phyloP scores from a whole-genome alignment of 2,797 vertebrate genomes.

The Oreochromis grahami region DNA sequence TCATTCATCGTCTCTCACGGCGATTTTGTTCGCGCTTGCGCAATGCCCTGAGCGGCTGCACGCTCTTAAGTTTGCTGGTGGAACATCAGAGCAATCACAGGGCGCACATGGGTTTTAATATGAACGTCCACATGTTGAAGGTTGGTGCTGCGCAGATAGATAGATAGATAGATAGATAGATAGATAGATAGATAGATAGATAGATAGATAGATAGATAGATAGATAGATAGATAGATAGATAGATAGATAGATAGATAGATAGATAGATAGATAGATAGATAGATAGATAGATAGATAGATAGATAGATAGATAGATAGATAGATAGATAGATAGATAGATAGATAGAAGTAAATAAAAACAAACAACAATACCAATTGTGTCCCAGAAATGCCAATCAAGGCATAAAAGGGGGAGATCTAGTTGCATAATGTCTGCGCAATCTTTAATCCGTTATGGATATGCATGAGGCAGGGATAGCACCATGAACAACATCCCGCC shows the following conservation, averaged over 20 bases:
- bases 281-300: neutral
- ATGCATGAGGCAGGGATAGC: constrained; percentile 48
- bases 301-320: neutral
- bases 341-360: neutral
- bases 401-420: neutral
- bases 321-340: neutral
- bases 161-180: neutral
- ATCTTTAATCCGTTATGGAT: constrained; percentile 64
- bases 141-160: neutral
- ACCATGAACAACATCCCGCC: constrained; percentile 31
- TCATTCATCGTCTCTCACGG: constrained; percentile 8
- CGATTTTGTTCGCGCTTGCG: constrained; percentile 23
- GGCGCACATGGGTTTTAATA: neutral
- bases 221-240: neutral
- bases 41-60: neutral
- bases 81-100: neutral
- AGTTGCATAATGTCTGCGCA: constrained; percentile 63
- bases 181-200: neutral
- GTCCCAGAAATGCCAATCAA: constrained; percentile 66
- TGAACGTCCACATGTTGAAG: neutral
- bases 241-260: neutral
- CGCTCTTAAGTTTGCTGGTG: neutral
- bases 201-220: neutral
- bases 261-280: neutral
- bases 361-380: constrained; percentile 10